Conservation (phyloP, 2,888 invertebrate genomes). For the Chrysolina haemoptera region DNA sequence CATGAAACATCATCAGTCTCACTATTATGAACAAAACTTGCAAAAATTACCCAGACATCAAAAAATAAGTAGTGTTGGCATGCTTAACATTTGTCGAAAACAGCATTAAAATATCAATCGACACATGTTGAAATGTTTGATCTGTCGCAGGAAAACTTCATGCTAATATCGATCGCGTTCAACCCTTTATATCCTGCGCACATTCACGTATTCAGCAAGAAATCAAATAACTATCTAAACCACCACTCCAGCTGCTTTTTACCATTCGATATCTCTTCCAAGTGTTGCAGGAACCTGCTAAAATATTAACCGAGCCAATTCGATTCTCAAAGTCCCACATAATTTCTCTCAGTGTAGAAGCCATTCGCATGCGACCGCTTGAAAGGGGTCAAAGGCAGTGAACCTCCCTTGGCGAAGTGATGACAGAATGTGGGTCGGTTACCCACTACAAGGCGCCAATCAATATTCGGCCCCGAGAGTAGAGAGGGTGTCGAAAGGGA, state of each 20-base stretch:
- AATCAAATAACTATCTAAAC: not conserved
- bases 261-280: not conserved
- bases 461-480: constrained; percentile 57
- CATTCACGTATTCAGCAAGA: not conserved
- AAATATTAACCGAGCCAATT: constrained; percentile 8
- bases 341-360: constrained; percentile 11
- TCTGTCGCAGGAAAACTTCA: too few relatives aligned
- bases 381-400: constrained; percentile 28
- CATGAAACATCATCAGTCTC: too few relatives aligned
- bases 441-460: constrained; percentile 51
- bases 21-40: too few relatives aligned
- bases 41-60: too few relatives aligned
- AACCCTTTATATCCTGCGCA: not conserved
- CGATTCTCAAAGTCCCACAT: constrained; percentile 2
- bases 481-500: constrained; percentile 36
- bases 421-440: constrained; percentile 62
- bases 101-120: too few relatives aligned
- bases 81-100: too few relatives aligned
- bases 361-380: constrained; percentile 14
- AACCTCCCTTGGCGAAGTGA: constrained; percentile 45
- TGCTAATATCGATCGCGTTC: not conserved
- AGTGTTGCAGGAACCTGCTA: not conserved
- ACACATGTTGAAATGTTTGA: too few relatives aligned
- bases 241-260: not conserved
- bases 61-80: too few relatives aligned